Percentiles rank a stretch among this genome's conserved stretches.
Evolutionary conservation across 2,888 invertebrate genomes (phyloP).

Genomic region (Disparrhopalites patrizii): DNA sequence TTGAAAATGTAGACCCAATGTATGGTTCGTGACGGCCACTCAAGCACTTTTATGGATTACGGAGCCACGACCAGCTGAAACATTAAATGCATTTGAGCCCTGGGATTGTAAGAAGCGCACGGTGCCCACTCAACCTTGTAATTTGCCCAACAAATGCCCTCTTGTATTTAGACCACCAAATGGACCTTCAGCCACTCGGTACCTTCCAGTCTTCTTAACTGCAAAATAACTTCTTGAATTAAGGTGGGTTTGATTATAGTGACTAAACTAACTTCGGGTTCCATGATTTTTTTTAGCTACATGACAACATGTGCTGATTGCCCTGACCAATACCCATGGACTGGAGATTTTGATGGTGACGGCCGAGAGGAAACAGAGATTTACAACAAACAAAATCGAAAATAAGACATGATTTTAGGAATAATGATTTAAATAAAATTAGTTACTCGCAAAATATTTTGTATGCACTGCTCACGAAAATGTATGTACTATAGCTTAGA

Average conservation of each 20-base stretch:
- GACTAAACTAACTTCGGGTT: background rate
- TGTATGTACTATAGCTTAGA: no score
- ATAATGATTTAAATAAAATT: no score
- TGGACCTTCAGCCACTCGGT: slow-evolving; percentile 49
- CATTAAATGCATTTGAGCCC: slow-evolving; percentile 68
- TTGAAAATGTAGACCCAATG: slow-evolving; percentile 64
- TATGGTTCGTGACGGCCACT: slow-evolving; percentile 80
- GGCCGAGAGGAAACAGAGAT: slow-evolving; percentile 45
- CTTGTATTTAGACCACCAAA: slow-evolving; percentile 72
- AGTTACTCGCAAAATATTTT: no score
- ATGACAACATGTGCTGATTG: slow-evolving; percentile 83
- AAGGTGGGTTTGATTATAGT: background rate
- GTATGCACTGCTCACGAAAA: no score
- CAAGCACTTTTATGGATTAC: slow-evolving; percentile 89
- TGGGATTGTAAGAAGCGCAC: slow-evolving; percentile 74
- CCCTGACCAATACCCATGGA: slow-evolving; percentile 80
- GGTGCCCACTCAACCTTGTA: slow-evolving; percentile 71
- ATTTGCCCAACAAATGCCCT: slow-evolving; percentile 76
- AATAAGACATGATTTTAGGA: slow-evolving; percentile 29
- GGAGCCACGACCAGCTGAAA: slow-evolving; percentile 69
- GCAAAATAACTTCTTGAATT: background rate
- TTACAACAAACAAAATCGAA: slow-evolving; percentile 47
- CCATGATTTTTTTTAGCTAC: slow-evolving; percentile 57
- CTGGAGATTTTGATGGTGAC: slow-evolving; percentile 47
- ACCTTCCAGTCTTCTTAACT: background rate